Conservation (phyloP, 1,140 invertebrate genomes). For the Apis cerana region DNA sequence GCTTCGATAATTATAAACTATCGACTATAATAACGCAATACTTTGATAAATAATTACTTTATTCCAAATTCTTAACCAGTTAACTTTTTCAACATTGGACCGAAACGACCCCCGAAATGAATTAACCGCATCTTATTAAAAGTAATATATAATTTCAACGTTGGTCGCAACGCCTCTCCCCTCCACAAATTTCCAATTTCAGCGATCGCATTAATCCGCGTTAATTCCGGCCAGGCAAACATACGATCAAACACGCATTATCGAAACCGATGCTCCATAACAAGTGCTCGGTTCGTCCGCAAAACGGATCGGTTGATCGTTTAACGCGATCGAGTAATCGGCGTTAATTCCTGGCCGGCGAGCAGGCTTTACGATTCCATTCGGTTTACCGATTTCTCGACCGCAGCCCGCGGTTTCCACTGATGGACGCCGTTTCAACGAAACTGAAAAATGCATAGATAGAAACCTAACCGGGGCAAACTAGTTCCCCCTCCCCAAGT, state of each 20-base stretch:
- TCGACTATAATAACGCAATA: too few species aligned
- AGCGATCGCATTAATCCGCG: not conserved
- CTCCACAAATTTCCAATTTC: not conserved
- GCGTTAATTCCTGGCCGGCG: conserved; percentile 17
- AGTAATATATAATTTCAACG: not conserved
- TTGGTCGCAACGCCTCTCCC: too few species aligned
- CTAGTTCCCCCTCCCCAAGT: conserved; percentile 53
- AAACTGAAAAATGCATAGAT: conserved; percentile 36
- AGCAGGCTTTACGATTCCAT: conserved; percentile 29
- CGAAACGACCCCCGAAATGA: too few species aligned
- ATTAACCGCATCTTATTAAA: too few species aligned
- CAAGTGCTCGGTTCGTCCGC: not conserved
- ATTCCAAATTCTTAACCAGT: too few species aligned
- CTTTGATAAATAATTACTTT: too few species aligned
- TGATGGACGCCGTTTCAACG: not conserved
- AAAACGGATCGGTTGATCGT: conserved; percentile 15
- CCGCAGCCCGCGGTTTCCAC: conserved; percentile 9
- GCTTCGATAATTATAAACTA: too few species aligned
- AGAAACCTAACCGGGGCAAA: conserved; percentile 41
- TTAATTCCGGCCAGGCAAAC: conserved; percentile 3
- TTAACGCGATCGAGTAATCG: conserved; percentile 37
- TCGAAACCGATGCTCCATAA: not conserved
- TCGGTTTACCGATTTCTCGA: conserved; percentile 41
- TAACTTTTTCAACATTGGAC: too few species aligned
- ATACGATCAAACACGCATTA: not conserved